These are phyloP conservation scores for Rhabdomys dilectus DNA, from an alignment of 2,113 vertebrate genomes.

Conservation along the genomic window DNA sequence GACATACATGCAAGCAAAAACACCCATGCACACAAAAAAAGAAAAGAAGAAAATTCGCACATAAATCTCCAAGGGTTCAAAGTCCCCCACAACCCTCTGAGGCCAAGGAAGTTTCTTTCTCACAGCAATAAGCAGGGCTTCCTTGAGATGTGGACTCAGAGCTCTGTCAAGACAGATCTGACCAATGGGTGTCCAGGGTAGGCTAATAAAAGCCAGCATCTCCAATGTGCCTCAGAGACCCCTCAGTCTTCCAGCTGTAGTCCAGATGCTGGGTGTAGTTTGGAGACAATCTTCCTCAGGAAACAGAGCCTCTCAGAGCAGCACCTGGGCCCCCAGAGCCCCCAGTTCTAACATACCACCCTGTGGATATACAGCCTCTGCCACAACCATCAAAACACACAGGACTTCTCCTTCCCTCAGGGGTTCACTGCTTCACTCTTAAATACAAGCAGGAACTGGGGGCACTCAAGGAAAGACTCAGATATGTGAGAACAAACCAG, in stretches of 20 bases:
- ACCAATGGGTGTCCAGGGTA: neutral
- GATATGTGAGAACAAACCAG: neutral
- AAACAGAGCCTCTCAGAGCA: neutral
- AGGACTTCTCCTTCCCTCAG: fast-evolving
- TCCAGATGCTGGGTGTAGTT: neutral
- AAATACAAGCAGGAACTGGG: neutral
- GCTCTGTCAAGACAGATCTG: neutral
- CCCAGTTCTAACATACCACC: neutral
- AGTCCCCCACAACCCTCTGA: neutral
- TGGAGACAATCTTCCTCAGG: neutral
- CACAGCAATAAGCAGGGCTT: neutral
- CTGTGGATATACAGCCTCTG: fast-evolving
- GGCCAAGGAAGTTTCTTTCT: neutral
- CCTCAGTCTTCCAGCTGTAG: too few species aligned
- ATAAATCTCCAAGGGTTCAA: neutral
- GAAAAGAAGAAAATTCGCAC: neutral
- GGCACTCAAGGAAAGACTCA: neutral
- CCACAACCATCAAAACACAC: neutral
- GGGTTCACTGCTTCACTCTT: neutral
- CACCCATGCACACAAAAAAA: neutral
- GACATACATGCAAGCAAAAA: neutral
- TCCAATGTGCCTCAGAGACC: fast-evolving
- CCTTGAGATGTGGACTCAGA: neutral
- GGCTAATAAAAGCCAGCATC: neutral
- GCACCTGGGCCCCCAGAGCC: neutral